phyloP scores from a whole-genome alignment of 1,140 invertebrate species.

The Pseudachorutes palmiensis region DNA sequence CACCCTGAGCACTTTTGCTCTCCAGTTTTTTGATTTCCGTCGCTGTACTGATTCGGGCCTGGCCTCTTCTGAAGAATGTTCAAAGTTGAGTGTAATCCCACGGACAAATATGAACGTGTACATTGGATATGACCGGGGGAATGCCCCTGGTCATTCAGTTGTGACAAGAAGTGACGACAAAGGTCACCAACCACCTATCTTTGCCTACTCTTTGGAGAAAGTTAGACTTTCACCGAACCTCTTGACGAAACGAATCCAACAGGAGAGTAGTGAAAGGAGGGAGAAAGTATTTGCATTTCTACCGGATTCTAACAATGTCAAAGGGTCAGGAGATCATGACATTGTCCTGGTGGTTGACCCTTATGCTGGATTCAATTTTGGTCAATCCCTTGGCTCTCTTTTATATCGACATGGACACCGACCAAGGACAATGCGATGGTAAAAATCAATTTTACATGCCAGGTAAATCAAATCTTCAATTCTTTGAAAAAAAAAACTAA shows the following conservation, averaged over 20 bases:
- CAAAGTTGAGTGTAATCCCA: conserved; percentile 18
- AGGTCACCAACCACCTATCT: not conserved
- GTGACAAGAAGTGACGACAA: not conserved
- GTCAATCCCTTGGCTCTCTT: conserved; percentile 49
- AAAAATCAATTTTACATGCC: conserved; percentile 26
- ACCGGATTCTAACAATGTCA: conserved; percentile 43
- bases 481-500: not conserved
- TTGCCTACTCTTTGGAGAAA: conserved; percentile 13
- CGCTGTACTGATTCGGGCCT: conserved; percentile 24
- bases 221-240: not conserved
- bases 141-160: not conserved
- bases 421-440: conserved; percentile 25
- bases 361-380: conserved; percentile 46
- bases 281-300: conserved; percentile 40
- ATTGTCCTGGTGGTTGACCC: conserved; percentile 48
- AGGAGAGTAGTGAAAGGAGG: not conserved
- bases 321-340: conserved; percentile 42
- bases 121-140: conserved; percentile 19
- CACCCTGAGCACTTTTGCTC: conserved; percentile 25
- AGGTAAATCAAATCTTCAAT: conserved; percentile 20
- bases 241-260: not conserved
- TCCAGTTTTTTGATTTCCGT: conserved; percentile 35
- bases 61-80: conserved; percentile 33
- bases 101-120: conserved; percentile 25
- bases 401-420: conserved; percentile 42